Evolutionary conservation across 2,797 vertebrate genomes (phyloP).

Genomic region (Buceros bicornis): DNA sequence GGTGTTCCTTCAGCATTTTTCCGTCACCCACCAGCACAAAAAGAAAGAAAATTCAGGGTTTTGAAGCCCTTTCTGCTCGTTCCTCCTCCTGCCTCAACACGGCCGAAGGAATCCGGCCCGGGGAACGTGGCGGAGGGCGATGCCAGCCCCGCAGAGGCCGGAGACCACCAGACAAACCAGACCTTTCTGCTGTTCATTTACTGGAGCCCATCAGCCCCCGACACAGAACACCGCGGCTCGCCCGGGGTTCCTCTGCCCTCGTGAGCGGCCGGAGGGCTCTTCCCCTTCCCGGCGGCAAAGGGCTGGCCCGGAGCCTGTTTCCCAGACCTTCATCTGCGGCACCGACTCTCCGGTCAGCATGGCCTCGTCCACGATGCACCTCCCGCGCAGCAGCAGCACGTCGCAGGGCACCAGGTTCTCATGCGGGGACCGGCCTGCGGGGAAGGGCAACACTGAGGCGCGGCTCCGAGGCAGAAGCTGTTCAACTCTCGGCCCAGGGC

Average conservation of each 20-base stretch:
- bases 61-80: background rate
- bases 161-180: background rate
- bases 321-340: conserved; percentile 95
- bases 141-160: background rate
- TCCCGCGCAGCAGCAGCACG: conserved; percentile 92
- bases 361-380: conserved; percentile 96
- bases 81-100: background rate
- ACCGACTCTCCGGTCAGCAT: conserved; percentile 98
- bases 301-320: no score
- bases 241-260: background rate
- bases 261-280: no score
- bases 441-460: no score
- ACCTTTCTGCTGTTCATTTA: background rate
- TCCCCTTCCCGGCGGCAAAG: no score
- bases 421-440: conserved; percentile 89
- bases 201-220: background rate
- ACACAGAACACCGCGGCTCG: background rate
- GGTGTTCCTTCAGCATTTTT: background rate
- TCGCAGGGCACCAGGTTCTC: conserved; percentile 96
- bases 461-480: no score
- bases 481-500: no score
- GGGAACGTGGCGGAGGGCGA: background rate
- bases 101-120: background rate
- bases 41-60: background rate
- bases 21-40: background rate